Conservation (phyloP, 2,888 invertebrate species). For the Sepiola atlantica region DNA sequence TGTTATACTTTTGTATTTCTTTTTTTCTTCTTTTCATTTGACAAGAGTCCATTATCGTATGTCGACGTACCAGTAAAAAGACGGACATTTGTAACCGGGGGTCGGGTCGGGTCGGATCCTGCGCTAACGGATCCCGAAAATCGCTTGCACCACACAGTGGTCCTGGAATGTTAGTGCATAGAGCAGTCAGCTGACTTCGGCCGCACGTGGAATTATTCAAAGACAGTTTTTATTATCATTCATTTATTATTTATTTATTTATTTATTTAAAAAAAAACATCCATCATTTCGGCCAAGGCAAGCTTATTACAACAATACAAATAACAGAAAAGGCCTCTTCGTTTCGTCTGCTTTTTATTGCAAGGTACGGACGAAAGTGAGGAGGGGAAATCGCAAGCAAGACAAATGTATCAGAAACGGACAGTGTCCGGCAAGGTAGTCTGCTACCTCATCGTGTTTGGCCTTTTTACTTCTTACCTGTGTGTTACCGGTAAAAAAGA, state of each 20-base stretch:
- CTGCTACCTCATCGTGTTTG: neutral
- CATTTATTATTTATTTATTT: too few species aligned
- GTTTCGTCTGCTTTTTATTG: neutral
- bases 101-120: neutral
- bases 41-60: neutral
- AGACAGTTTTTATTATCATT: neutral
- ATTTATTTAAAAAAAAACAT: too few species aligned
- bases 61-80: neutral
- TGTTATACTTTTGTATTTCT: neutral
- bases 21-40: neutral
- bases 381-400: neutral
- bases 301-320: neutral
- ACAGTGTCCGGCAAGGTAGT: neutral
- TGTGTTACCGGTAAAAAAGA: neutral
- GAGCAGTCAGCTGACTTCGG: neutral
- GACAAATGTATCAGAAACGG: neutral
- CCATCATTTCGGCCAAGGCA: too few species aligned
- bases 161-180: neutral
- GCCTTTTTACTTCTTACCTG: neutral
- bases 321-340: neutral
- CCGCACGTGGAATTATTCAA: neutral
- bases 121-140: neutral
- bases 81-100: neutral
- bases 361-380: neutral
- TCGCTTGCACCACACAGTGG: neutral